Evolutionary conservation across 30 jellyfish, hydroid and myxozoan genomes (phyloP).

Genomic region (Turritopsis rubra): DNA sequence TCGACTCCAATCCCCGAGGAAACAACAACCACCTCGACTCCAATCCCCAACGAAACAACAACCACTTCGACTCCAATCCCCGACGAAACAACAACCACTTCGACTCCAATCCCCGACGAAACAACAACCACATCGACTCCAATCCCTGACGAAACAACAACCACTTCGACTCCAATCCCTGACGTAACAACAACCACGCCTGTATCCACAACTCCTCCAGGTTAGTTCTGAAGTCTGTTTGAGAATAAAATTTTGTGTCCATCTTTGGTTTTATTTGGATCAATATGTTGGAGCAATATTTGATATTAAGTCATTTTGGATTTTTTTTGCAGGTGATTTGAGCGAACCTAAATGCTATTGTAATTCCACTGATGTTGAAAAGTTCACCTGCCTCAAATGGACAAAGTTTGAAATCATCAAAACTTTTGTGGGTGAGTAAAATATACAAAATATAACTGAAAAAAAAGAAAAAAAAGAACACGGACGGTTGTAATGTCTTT

Average conservation of each 20-base stretch:
- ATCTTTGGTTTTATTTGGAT: no score
- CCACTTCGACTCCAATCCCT: not conserved
- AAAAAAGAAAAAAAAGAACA: not conserved
- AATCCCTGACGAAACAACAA: no score
- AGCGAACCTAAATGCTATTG: not conserved
- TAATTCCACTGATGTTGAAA: not conserved
- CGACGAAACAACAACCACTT: not conserved
- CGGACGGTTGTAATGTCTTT: no score
- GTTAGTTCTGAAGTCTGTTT: not conserved
- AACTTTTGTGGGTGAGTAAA: not conserved
- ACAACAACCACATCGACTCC: conserved; percentile 1
- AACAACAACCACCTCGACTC: conserved; percentile 11
- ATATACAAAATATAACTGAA: not conserved
- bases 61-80: not conserved
- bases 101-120: not conserved
- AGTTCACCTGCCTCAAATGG: not conserved
- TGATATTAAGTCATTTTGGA: no score
- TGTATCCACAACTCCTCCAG: not conserved
- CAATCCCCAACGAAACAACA: not conserved
- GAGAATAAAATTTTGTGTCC: not conserved
- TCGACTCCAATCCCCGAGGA: not conserved
- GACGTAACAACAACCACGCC: not conserved
- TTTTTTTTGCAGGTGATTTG: not conserved
- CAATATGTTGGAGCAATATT: no score
- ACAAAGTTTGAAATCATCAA: conserved; percentile 10